A percentile compares a stretch with the other conserved stretches of the same genome.
Evolutionary conservation across 2,113 vertebrate genomes (phyloP).

Genomic region (Todiramphus saurophagus): DNA sequence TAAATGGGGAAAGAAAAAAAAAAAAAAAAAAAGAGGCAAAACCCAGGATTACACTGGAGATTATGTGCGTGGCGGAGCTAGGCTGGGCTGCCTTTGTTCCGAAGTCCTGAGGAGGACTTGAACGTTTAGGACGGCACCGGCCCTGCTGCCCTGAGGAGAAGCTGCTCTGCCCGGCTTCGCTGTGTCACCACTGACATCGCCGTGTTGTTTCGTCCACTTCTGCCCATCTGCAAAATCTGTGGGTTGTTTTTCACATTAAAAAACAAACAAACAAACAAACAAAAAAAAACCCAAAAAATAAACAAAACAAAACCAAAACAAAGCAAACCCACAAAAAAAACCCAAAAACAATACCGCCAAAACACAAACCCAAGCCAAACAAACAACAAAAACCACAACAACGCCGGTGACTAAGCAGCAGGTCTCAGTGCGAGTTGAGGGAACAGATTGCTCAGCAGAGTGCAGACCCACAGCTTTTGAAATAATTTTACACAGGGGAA

Average conservation of each 20-base stretch:
- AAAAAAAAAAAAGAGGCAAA: background rate
- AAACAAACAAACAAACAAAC: background rate
- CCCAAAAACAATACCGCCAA: too few relatives aligned
- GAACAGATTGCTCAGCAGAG: background rate
- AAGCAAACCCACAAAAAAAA: background rate
- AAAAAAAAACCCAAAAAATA: background rate
- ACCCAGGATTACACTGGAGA: background rate
- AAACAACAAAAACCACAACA: background rate
- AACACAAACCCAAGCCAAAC: too few relatives aligned
- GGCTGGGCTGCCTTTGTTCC: constrained; percentile 38
- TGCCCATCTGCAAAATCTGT: background rate
- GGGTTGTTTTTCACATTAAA: background rate
- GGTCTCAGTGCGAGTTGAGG: background rate
- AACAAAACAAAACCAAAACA: too few relatives aligned
- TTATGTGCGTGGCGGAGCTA: background rate
- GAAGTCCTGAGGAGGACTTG: background rate
- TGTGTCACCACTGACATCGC: background rate
- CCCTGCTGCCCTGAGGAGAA: background rate
- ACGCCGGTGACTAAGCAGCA: background rate
- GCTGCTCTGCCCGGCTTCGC: background rate
- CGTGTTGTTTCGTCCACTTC: background rate
- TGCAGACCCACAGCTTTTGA: background rate
- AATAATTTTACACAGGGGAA: background rate
- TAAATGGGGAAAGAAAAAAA: background rate
- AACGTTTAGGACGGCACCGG: background rate